These are phyloP conservation scores for Vollenhovia emeryi DNA, from an alignment of 1,140 invertebrate species.

Conservation along the genomic window DNA sequence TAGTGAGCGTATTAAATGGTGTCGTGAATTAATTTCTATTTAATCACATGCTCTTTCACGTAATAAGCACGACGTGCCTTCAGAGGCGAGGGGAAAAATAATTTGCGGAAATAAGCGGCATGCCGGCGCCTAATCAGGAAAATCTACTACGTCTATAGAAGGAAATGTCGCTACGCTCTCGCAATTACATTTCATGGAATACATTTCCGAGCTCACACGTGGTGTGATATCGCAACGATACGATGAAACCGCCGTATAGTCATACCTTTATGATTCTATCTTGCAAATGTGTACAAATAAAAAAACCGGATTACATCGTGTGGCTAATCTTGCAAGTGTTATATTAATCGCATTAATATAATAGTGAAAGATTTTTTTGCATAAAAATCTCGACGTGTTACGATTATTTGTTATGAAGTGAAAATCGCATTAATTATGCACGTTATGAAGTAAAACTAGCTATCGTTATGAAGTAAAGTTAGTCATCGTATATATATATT, in stretches of 20 bases:
- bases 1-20: background rate
- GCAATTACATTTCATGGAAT: constrained; percentile 49
- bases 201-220: background rate
- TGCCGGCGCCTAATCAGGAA: constrained; percentile 41
- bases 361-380: background rate
- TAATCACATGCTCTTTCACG: constrained; percentile 5
- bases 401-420: background rate
- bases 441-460: background rate
- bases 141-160: background rate
- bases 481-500: constrained; percentile 14
- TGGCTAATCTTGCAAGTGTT: background rate
- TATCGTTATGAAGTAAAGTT: background rate
- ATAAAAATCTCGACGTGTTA: background rate
- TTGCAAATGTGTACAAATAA: background rate
- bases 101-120: constrained; percentile 45
- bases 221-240: constrained; percentile 1
- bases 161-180: constrained; percentile 36
- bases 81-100: constrained; percentile 11
- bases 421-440: constrained; percentile 2
- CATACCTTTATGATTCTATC: background rate
- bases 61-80: background rate
- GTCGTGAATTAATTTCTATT: constrained; percentile 50
- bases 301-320: background rate
- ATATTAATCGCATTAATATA: background rate
- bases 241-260: constrained; percentile 26